Evolutionary conservation across 2,888 invertebrate genomes (phyloP).

Genomic region (Drosophila parthenogenetica): DNA sequence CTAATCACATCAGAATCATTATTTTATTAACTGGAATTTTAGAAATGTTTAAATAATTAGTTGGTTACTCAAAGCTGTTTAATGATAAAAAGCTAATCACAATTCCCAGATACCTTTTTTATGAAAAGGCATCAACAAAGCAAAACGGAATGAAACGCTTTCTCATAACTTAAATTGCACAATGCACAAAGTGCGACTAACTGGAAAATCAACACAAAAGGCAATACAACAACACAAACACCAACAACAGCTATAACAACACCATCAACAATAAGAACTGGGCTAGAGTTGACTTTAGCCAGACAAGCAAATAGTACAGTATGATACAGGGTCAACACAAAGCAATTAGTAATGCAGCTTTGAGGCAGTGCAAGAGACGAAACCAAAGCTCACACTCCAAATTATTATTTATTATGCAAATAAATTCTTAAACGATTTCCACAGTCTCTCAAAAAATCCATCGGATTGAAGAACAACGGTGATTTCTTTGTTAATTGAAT

Average conservation of each 20-base stretch:
- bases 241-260: conserved; percentile 27
- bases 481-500: background rate
- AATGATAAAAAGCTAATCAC: background rate
- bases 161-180: conserved; percentile 74
- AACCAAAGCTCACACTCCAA: conserved; percentile 1
- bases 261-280: conserved; percentile 26
- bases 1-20: background rate
- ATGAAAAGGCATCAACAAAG: conserved; percentile 15
- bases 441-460: background rate
- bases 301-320: conserved; percentile 18
- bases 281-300: conserved; percentile 33
- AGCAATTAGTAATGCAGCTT: conserved; percentile 37
- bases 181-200: conserved; percentile 55
- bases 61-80: background rate
- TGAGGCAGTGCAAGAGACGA: conserved; percentile 7
- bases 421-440: background rate
- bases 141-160: conserved; percentile 30
- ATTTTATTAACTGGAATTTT: too few relatives aligned
- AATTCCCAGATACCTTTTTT: background rate
- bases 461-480: background rate
- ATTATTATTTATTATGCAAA: conserved; percentile 11
- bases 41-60: background rate
- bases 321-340: conserved; percentile 36
- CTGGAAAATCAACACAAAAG: conserved; percentile 67
- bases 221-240: conserved; percentile 29